phyloP scores from a whole-genome alignment of 2,888 invertebrate genomes.

The Ischnus inquisitorius region DNA sequence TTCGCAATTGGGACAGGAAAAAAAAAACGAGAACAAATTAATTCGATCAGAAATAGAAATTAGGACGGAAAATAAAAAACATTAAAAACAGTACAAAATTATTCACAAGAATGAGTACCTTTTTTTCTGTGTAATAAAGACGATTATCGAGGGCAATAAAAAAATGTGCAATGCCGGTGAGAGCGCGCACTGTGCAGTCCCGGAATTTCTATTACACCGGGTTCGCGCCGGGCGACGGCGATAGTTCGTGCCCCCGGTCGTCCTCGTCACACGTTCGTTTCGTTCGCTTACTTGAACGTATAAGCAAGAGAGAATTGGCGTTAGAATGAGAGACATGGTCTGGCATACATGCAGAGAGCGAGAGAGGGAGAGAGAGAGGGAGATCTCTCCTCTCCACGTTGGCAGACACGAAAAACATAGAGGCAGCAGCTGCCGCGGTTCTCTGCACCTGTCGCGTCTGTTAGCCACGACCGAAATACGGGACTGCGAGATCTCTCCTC shows the following conservation, averaged over 20 bases:
- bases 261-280: conserved; percentile 43
- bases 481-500: conserved; percentile 62
- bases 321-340: conserved; percentile 28
- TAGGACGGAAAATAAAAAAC: too few relatives aligned
- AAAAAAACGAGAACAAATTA: too few relatives aligned
- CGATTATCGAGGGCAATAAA: background rate
- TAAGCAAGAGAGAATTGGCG: conserved; percentile 44
- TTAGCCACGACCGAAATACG: conserved; percentile 82
- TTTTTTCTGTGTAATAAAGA: too few relatives aligned
- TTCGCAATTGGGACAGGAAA: too few relatives aligned
- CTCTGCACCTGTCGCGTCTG: conserved; percentile 77
- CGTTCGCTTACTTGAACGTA: conserved; percentile 51
- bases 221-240: conserved; percentile 34
- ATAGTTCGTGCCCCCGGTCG: conserved; percentile 33
- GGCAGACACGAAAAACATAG: conserved; percentile 78
- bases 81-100: too few relatives aligned
- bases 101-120: too few relatives aligned
- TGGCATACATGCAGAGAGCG: background rate
- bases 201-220: conserved; percentile 43
- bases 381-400: conserved; percentile 64
- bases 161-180: conserved; percentile 9
- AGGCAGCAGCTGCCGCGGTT: conserved; percentile 78
- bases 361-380: conserved; percentile 40
- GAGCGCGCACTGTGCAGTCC: conserved; percentile 11
- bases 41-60: too few relatives aligned